A percentile compares a stretch with the other conserved stretches of the same genome.
Conservation (phyloP, 2,113 vertebrate genomes). For the Rhinoderma darwinii region DNA sequence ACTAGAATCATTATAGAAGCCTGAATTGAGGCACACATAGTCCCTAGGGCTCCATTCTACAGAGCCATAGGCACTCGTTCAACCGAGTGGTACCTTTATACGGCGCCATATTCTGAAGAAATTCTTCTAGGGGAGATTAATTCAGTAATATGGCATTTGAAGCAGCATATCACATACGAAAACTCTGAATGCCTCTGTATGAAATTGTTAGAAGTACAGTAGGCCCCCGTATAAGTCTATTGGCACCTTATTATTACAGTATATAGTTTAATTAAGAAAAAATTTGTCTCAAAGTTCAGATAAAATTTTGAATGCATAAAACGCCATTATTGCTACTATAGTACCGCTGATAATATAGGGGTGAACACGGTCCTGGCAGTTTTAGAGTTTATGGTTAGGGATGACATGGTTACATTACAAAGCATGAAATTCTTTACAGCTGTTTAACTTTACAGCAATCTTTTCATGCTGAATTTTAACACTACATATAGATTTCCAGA, state of each 20-base stretch:
- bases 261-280: neutral
- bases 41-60: neutral
- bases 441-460: constrained; percentile 18
- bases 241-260: neutral
- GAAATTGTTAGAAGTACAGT: neutral
- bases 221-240: neutral
- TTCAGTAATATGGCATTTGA: no score
- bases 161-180: no score
- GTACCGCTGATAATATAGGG: neutral
- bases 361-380: neutral
- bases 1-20: no score
- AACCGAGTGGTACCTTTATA: no score
- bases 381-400: neutral
- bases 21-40: neutral
- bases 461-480: constrained; percentile 7
- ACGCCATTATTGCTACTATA: neutral
- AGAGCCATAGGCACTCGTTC: neutral
- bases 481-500: constrained; percentile 22
- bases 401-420: neutral
- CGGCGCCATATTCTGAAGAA: no score
- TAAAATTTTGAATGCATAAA: neutral
- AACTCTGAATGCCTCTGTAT: neutral
- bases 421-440: constrained; percentile 45
- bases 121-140: no score
- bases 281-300: neutral